Evolutionary conservation across 2,797 vertebrate genomes (phyloP), one percentile per base, ranked within the genome.

Genomic region (Brachyalestes nurse): DNA sequence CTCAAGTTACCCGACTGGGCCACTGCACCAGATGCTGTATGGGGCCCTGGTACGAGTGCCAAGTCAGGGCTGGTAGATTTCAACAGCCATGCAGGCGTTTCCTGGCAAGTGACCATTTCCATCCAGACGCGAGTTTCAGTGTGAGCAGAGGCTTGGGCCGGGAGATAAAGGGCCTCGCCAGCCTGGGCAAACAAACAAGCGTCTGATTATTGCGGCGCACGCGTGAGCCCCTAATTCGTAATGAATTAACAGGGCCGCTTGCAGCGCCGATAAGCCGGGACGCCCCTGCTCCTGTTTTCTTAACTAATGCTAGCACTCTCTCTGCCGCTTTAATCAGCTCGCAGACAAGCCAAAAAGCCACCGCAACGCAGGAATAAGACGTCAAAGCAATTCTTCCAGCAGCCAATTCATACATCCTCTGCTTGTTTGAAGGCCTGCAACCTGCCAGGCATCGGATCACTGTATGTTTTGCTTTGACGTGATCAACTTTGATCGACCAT

Each of bases 121-220:
- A 57, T 60, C 85, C 78, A 76, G 83, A 84, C 73, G 12, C 53
- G 45, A 66, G 77, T 75, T 87, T 84, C 60, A 82, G 78, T 25
- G 0, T n/a, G 67, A 78, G 47, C 73, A 75, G 83, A 75, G 84
- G 47, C 76, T 75, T 64, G 66, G 66, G 78, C 61, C 49, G 58
- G 83, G 74, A 89, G 87, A 92, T 92, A 90, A 90, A 90, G 89
- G 57, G 89, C 86, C 86, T 87, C 85, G 88, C 90, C 80, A 55
- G 87, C 86, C 80, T 87, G 89, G 78, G 84, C 89, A 92, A 94
- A 93, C 90, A 94, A 94, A 93, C 90, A 91, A 86, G 80, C 79
- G 75, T 78, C 87, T 87, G 91, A 92, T 91, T 92, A 91, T 90
- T 91, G 89, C 88, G 86, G 86, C 83, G 86, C 88, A 89, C 91